Conservation (phyloP, 2,888 invertebrate genomes). For the Elgonia sp. region DNA sequence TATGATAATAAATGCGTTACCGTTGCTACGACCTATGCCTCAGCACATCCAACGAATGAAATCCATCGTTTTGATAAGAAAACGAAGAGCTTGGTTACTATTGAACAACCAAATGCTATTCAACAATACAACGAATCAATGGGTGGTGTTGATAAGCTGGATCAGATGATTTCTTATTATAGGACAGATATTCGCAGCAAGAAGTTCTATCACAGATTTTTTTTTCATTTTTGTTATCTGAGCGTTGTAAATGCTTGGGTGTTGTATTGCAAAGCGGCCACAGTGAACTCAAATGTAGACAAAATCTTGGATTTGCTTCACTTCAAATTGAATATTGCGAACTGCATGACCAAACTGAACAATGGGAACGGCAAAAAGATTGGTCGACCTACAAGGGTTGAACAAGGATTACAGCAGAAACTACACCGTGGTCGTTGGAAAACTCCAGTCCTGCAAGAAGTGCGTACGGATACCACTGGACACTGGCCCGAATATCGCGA, state of each 20-base stretch:
- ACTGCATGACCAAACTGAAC: conserved; percentile 43
- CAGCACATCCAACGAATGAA: conserved; percentile 38
- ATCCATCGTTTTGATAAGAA: conserved; percentile 45
- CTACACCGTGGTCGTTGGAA: conserved; percentile 49
- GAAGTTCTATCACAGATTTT: conserved; percentile 47
- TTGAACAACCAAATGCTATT: conserved; percentile 51
- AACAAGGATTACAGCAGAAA: conserved; percentile 44
- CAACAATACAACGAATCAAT: conserved; percentile 52
- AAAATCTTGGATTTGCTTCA: conserved; percentile 44
- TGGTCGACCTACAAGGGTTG: conserved; percentile 45
- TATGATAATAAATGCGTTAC: conserved; percentile 41
- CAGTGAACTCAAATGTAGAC: conserved; percentile 41
- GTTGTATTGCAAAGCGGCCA: too few relatives aligned
- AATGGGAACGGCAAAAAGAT: conserved; percentile 43
- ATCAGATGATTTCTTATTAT: conserved; percentile 51
- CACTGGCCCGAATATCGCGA: conserved; percentile 38
- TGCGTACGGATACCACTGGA: conserved; percentile 39
- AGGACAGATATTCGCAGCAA: conserved; percentile 50
- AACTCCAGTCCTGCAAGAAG: conserved; percentile 39
- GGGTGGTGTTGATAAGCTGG: conserved; percentile 52
- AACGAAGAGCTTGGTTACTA: conserved; percentile 26
- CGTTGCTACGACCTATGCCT: conserved; percentile 38
- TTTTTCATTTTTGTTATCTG: conserved; percentile 50
- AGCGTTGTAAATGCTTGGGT: conserved; percentile 4
- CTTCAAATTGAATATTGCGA: conserved; percentile 45